phyloP scores from a whole-genome alignment of 1,140 invertebrate species.

The Sitodiplosis mosellana region DNA sequence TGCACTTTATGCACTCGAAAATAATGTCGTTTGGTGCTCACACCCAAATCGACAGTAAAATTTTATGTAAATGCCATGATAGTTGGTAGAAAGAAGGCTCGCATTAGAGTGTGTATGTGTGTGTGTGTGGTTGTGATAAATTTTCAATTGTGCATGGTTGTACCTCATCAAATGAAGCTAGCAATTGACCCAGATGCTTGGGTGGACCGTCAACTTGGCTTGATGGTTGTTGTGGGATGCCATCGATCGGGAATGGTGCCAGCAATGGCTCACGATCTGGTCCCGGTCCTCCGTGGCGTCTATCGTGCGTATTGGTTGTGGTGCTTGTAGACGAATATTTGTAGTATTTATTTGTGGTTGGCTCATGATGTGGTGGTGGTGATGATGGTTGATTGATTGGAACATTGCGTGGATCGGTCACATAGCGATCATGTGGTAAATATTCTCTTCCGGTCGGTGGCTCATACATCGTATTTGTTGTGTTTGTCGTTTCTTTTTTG shows the following conservation, averaged over 20 bases:
- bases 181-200: conserved; percentile 58
- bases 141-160: conserved; percentile 4
- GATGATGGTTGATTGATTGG: background rate
- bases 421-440: background rate
- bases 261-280: conserved; percentile 19
- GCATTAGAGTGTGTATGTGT: too few relatives aligned
- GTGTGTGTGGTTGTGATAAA: conserved; percentile 3
- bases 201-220: conserved; percentile 33
- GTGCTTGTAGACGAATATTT: conserved; percentile 19
- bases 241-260: conserved; percentile 29
- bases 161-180: conserved; percentile 56
- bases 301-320: conserved; percentile 10
- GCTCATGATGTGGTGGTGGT: background rate
- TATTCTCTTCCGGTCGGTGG: background rate
- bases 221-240: conserved; percentile 17
- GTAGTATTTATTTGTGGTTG: conserved; percentile 8
- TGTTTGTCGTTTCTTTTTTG: conserved; percentile 1
- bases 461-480: conserved; percentile 2
- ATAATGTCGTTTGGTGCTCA: too few relatives aligned
- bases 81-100: too few relatives aligned
- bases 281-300: conserved; percentile 15
- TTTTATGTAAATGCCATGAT: too few relatives aligned
- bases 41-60: too few relatives aligned
- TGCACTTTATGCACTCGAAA: too few relatives aligned
- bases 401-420: background rate